These are phyloP conservation scores for Nanorana parkeri DNA, from an alignment of 2,113 vertebrate genomes.

Conservation along the genomic window DNA sequence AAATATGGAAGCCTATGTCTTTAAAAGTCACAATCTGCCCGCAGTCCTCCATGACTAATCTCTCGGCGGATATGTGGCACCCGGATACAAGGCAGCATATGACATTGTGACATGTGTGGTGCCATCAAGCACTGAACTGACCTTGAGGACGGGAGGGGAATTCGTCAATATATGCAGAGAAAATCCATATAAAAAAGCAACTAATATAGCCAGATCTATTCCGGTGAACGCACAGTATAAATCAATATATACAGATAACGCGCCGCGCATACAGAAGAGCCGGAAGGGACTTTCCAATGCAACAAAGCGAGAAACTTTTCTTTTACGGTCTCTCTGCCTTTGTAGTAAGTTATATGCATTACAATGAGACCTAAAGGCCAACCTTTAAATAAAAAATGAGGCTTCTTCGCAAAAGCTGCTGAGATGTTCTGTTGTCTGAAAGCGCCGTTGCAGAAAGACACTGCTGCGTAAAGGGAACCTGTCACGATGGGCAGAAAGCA, in stretches of 20 bases:
- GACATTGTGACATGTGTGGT: not conserved
- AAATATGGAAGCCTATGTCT: too few relatives aligned
- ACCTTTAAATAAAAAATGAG: too few relatives aligned
- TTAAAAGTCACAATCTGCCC: too few relatives aligned
- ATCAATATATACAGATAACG: conserved; percentile 12
- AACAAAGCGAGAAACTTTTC: too few relatives aligned
- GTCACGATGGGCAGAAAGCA: too few relatives aligned
- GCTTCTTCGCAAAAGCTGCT: too few relatives aligned
- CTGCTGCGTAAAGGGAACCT: too few relatives aligned
- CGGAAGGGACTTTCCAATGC: not conserved
- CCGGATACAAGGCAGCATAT: not conserved
- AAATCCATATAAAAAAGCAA: conserved; percentile 35
- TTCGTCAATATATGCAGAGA: conserved; percentile 9
- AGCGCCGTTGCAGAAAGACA: too few relatives aligned
- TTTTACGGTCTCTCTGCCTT: too few relatives aligned
- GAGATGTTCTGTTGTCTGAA: too few relatives aligned
- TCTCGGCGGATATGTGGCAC: not conserved
- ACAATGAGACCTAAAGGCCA: too few relatives aligned
- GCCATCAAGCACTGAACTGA: conserved; percentile 1
- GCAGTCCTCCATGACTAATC: conserved; percentile 2
- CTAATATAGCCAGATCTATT: conserved; percentile 21
- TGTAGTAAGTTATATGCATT: too few relatives aligned
- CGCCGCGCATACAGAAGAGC: not conserved
- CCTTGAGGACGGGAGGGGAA: conserved; percentile 15
- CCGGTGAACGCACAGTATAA: not conserved